Conservation (phyloP, 2,113 vertebrate genomes). For the Maccullochella peelii region DNA sequence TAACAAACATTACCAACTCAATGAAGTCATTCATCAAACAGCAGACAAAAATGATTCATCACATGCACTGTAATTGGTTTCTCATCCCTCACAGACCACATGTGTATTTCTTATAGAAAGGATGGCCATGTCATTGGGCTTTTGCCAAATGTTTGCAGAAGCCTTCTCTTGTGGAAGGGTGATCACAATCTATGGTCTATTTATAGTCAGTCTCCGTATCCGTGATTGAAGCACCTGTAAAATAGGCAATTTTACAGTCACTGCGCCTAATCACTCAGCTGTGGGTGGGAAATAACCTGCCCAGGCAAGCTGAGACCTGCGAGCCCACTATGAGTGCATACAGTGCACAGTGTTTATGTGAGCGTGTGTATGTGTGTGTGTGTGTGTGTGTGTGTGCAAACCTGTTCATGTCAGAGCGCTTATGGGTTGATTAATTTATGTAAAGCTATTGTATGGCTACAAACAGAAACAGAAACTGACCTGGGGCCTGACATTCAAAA, state of each 20-base stretch:
- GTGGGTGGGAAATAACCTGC: slow-evolving; percentile 79
- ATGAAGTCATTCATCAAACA: slow-evolving; percentile 56
- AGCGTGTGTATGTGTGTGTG: not conserved
- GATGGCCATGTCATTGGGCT: slow-evolving; percentile 40
- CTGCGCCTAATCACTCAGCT: slow-evolving; percentile 81
- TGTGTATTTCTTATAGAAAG: slow-evolving; percentile 35
- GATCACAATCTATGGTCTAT: slow-evolving; percentile 79
- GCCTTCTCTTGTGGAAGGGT: slow-evolving; percentile 64
- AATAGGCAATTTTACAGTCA: slow-evolving; percentile 85
- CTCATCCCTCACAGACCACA: slow-evolving; percentile 37
- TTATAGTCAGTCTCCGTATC: slow-evolving; percentile 75
- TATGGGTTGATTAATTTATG: slow-evolving; percentile 18
- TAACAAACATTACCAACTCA: slow-evolving; percentile 43
- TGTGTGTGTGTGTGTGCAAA: not conserved
- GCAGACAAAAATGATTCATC: slow-evolving; percentile 43
- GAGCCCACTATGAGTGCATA: slow-evolving; percentile 33
- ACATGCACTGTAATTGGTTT: slow-evolving; percentile 36
- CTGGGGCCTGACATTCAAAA: slow-evolving; percentile 23
- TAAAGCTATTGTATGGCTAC: slow-evolving; percentile 14
- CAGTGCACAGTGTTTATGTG: not conserved
- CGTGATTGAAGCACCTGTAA: slow-evolving; percentile 81
- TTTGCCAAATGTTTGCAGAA: slow-evolving; percentile 71
- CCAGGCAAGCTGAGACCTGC: slow-evolving; percentile 69
- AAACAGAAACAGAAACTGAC: slow-evolving; percentile 25
- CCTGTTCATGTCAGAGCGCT: slow-evolving; percentile 7